Evolutionary conservation across 1,140 invertebrate genomes (phyloP).

Genomic region (Hetaerina americana): DNA sequence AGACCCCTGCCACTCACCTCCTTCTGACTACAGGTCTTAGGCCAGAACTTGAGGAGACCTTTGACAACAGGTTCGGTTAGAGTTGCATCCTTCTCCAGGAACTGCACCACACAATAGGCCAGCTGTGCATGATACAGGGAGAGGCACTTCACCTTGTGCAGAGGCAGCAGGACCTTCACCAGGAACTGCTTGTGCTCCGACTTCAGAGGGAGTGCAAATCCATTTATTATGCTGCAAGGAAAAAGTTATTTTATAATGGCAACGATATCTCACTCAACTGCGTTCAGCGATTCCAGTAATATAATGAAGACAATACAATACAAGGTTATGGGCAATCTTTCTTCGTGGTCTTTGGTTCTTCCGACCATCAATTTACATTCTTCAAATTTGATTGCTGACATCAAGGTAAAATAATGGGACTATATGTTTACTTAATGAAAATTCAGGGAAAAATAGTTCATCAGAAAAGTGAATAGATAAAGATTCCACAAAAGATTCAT

Average conservation of each 20-base stretch:
- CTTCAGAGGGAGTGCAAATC: slow-evolving; percentile 94
- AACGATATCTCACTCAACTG: no score
- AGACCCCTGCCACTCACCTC: slow-evolving; percentile 39
- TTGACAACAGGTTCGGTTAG: slow-evolving; percentile 93
- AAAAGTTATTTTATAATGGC: slow-evolving; percentile 23
- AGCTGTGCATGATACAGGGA: slow-evolving; percentile 92
- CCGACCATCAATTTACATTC: no score
- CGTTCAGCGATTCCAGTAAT: no score
- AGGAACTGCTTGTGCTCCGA: slow-evolving; percentile 96
- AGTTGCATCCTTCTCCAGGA: slow-evolving; percentile 95
- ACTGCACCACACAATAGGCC: slow-evolving; percentile 99
- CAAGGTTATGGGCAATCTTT: no score
- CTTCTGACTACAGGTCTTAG: slow-evolving; percentile 97
- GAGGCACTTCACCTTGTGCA: slow-evolving; percentile 94
- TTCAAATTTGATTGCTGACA: no score
- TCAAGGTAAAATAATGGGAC: no score
- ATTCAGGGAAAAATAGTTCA: no score
- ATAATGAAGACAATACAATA: no score
- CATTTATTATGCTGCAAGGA: slow-evolving; percentile 83
- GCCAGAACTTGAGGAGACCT: slow-evolving; percentile 96
- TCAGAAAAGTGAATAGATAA: no score
- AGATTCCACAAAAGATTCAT: no score
- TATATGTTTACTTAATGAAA: no score
- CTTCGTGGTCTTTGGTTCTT: no score
- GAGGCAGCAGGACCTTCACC: slow-evolving; percentile 93